Evolutionary conservation across 2,888 invertebrate genomes (phyloP).

Genomic region (Rugalucina vietnamica): DNA sequence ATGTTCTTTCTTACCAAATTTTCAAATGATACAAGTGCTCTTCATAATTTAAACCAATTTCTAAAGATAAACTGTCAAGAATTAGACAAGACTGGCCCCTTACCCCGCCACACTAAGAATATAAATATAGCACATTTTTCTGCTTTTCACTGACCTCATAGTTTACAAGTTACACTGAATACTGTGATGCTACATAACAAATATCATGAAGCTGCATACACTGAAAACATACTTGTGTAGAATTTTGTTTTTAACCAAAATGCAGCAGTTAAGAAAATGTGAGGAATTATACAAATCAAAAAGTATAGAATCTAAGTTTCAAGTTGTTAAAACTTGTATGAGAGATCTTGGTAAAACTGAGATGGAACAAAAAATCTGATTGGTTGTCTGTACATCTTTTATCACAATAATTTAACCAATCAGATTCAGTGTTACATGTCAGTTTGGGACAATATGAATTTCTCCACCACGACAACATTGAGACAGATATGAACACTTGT

Average conservation of each 20-base stretch:
- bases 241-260: too few relatives aligned
- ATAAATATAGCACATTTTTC: constrained; percentile 7
- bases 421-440: constrained; percentile 10
- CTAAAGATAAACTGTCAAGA: too few relatives aligned
- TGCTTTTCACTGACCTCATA: neutral
- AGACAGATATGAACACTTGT: constrained; percentile 13
- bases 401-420: constrained; percentile 24
- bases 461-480: neutral
- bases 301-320: neutral
- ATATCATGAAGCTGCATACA: too few relatives aligned
- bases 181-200: too few relatives aligned
- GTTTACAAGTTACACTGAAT: neutral
- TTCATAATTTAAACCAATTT: too few relatives aligned
- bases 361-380: neutral
- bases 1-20: too few relatives aligned
- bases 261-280: neutral
- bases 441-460: neutral
- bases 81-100: too few relatives aligned
- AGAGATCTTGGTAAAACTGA: neutral
- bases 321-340: neutral
- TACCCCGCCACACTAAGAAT: neutral
- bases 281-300: neutral
- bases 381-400: constrained; percentile 13
- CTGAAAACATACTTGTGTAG: too few relatives aligned
- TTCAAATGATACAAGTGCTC: too few relatives aligned